phyloP scores from a whole-genome alignment of 2,797 vertebrate species.

The Hyperoplus immaculatus region DNA sequence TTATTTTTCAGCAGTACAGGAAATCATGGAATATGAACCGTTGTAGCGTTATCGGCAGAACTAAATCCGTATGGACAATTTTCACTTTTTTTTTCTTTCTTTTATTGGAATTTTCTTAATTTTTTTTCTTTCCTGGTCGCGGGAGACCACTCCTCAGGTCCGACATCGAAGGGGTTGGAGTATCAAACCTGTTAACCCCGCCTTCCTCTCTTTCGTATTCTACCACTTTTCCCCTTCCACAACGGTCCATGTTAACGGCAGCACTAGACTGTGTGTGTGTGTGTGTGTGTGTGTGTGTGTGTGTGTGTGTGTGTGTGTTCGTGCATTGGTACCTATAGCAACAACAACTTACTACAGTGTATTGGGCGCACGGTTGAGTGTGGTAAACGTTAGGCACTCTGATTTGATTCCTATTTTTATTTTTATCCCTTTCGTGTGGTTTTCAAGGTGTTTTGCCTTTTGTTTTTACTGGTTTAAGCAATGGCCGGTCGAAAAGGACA shows the following conservation, averaged over 20 bases:
- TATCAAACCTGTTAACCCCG: slow-evolving; percentile 59
- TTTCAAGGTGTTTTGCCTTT: slow-evolving; percentile 49
- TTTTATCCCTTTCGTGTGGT: slow-evolving; percentile 9
- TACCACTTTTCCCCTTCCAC: slow-evolving; percentile 16
- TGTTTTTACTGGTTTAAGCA: slow-evolving; percentile 46
- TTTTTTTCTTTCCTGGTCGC: slow-evolving; percentile 38
- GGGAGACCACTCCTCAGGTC: slow-evolving; percentile 71
- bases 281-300: neutral
- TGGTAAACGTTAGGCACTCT: slow-evolving; percentile 35
- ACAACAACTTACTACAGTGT: too few species aligned
- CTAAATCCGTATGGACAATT: slow-evolving; percentile 34
- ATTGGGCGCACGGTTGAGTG: slow-evolving; percentile 14
- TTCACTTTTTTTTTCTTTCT: slow-evolving; percentile 8
- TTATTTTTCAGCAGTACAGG: slow-evolving; percentile 16
- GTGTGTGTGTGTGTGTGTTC: too few species aligned
- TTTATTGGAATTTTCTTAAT: neutral
- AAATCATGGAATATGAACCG: slow-evolving; percentile 35
- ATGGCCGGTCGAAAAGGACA: slow-evolving; percentile 50
- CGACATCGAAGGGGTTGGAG: slow-evolving; percentile 57
- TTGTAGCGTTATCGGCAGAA: slow-evolving; percentile 33
- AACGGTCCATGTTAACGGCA: slow-evolving; percentile 23
- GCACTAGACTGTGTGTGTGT: slow-evolving; percentile 36
- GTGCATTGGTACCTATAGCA: too few species aligned
- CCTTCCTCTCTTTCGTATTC: slow-evolving; percentile 44
- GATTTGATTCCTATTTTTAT: slow-evolving; percentile 16